These are phyloP conservation scores for Tenthredo amoena DNA, from an alignment of 2,888 invertebrate species.

Conservation along the genomic window DNA sequence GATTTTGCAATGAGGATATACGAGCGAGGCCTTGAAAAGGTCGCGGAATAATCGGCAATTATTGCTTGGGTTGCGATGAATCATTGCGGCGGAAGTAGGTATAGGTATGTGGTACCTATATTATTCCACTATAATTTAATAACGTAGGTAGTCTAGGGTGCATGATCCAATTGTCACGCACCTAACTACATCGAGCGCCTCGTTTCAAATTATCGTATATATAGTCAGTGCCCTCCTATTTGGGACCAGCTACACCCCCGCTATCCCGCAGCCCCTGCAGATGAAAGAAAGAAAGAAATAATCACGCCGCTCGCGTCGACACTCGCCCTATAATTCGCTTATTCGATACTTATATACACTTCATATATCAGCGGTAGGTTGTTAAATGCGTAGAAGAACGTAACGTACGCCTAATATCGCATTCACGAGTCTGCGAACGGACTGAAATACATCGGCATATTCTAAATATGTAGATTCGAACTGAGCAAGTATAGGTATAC, in stretches of 20 bases:
- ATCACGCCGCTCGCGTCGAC: too few relatives aligned
- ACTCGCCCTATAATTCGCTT: too few relatives aligned
- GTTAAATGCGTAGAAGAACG: too few relatives aligned
- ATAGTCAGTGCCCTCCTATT: neutral
- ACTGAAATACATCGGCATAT: neutral
- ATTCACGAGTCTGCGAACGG: neutral
- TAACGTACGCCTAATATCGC: too few relatives aligned
- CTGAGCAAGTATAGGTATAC: neutral
- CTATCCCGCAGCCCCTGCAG: neutral
- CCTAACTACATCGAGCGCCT: neutral
- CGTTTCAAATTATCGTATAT: neutral
- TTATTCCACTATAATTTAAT: conserved; percentile 2
- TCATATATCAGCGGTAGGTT: neutral
- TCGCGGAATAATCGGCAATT: neutral
- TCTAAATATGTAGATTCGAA: neutral
- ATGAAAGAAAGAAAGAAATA: neutral
- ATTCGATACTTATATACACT: neutral
- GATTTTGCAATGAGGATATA: neutral
- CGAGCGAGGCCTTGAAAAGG: neutral
- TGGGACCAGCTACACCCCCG: neutral
- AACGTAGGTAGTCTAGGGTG: neutral
- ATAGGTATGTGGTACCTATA: neutral
- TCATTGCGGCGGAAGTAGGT: neutral
- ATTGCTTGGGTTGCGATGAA: neutral
- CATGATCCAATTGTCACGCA: conserved; percentile 20